Base-by-base conservation (phyloP, 2,113 vertebrate genomes). In the Odocoileus hemionus region DNA sequence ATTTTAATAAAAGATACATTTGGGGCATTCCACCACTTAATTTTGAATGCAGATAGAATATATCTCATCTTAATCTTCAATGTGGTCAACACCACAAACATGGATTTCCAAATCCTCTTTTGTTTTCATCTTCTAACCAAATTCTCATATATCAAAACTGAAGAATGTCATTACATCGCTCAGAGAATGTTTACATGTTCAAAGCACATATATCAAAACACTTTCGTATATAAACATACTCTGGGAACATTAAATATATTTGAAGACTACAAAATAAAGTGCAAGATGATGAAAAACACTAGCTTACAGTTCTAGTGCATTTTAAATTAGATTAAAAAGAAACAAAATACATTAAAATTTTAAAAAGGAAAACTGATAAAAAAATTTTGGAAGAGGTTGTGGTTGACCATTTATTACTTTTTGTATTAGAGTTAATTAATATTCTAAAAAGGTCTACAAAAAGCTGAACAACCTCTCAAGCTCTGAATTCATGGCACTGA, bases 401-500 rank as follows among this genome's bases (percentile, higher is more conserved):
- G 43, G 82, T 85, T 97, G 96, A 30, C 70, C 80, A 96, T 96
- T 98, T 98, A 97, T 97, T 97, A 98, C 96, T 97, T 98, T 96
- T 92, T 96, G 92, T 89, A 96, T 93, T 93, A 78, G 74, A 97
- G 97, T 98, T 98, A 98, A 98, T 99, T 98, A 98, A 99, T 97
- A 98, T 99, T 99, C 98, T 98, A 95, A 97, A 99, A 99, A 98
- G 98, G 98, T 98, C 97, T 98, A 98, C 95, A 96, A 98, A 99
- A 98, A 97, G 98, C 98, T 99, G 98, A 99, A 98, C 98, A 94
- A 98, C 98, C 98, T 99, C 98, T 99, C 98, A 97, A 99, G 98
- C 97, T 98, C 97, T 98, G 98, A 99, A 99, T 99, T 98, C 98
- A 99, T 98, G 98, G 98, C 98, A 98, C 97, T 99, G 99, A 99